Percentiles rank a stretch among this genome's conserved stretches.
phyloP scores from a whole-genome alignment of 2,888 invertebrate species.

The Crepidodera aurea region DNA sequence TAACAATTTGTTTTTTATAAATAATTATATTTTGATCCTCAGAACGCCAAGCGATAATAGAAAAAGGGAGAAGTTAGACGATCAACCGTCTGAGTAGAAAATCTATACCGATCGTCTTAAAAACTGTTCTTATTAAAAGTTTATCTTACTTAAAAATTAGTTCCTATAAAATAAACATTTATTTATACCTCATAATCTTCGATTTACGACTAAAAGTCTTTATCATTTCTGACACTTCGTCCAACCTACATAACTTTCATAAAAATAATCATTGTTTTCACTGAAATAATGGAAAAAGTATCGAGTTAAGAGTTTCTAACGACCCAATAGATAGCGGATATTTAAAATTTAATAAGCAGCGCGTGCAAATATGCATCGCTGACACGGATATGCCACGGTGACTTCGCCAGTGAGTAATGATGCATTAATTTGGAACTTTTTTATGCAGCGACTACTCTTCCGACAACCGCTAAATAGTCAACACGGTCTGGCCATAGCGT shows the following conservation, averaged over 20 bases:
- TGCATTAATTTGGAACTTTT: conserved; percentile 3
- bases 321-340: conserved; percentile 16
- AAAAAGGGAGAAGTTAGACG: too few species aligned
- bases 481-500: not conserved
- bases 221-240: not conserved
- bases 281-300: conserved; percentile 18
- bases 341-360: conserved; percentile 24
- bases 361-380: conserved; percentile 15
- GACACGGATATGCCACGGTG: conserved; percentile 13
- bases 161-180: too few species aligned
- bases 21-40: too few species aligned
- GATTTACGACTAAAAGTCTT: not conserved
- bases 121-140: too few species aligned
- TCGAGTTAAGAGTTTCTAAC: conserved; percentile 17
- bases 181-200: too few species aligned
- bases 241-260: conserved; percentile 25
- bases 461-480: not conserved
- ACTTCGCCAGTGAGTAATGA: not conserved
- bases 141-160: too few species aligned
- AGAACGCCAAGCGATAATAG: too few species aligned
- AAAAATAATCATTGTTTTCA: conserved; percentile 22
- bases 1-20: too few species aligned
- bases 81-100: too few species aligned
- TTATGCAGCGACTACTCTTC: not conserved
- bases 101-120: too few species aligned